Evolutionary conservation across 2,888 invertebrate genomes (phyloP).

Genomic region (Chrysopilus asiliformis): DNA sequence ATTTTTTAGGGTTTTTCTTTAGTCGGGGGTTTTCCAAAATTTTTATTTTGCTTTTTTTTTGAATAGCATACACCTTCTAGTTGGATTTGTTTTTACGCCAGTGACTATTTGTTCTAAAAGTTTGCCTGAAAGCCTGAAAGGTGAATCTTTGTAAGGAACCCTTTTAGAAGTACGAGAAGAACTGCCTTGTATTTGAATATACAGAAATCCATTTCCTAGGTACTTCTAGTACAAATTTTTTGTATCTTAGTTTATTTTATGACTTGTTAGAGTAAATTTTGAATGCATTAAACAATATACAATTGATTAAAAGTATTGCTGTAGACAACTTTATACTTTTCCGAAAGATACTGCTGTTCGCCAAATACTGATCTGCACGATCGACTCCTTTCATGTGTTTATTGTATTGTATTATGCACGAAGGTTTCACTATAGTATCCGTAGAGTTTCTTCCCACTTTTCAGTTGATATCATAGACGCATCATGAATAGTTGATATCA

Average conservation of each 20-base stretch:
- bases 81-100: slow-evolving; percentile 6
- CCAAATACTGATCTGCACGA: slow-evolving; percentile 9
- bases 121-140: slow-evolving; percentile 5
- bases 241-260: slow-evolving; percentile 7
- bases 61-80: slow-evolving; percentile 1
- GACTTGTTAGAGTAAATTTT: slow-evolving; percentile 7
- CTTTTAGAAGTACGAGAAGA: slow-evolving; percentile 8
- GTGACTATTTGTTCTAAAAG: slow-evolving; percentile 7
- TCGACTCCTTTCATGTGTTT: slow-evolving; percentile 7
- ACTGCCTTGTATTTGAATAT: slow-evolving; percentile 8
- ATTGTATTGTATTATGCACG: slow-evolving; percentile 7
- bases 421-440: slow-evolving; percentile 8
- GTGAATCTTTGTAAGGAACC: slow-evolving; percentile 8
- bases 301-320: slow-evolving; percentile 7
- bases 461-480: slow-evolving; percentile 10
- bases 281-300: slow-evolving; percentile 8
- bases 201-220: slow-evolving; percentile 9
- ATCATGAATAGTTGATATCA: slow-evolving; percentile 11
- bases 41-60: slow-evolving; percentile 6
- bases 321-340: slow-evolving; percentile 8
- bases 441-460: slow-evolving; percentile 7
- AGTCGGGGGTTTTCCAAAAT: no score
- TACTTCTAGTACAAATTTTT: slow-evolving; percentile 9
- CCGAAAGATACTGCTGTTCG: slow-evolving; percentile 6
- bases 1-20: no score